A percentile compares a stretch with the other conserved stretches of the same genome.
These are phyloP conservation scores for Crotalus viridis DNA, from an alignment of 2,113 vertebrate genomes.

Conservation along the genomic window DNA sequence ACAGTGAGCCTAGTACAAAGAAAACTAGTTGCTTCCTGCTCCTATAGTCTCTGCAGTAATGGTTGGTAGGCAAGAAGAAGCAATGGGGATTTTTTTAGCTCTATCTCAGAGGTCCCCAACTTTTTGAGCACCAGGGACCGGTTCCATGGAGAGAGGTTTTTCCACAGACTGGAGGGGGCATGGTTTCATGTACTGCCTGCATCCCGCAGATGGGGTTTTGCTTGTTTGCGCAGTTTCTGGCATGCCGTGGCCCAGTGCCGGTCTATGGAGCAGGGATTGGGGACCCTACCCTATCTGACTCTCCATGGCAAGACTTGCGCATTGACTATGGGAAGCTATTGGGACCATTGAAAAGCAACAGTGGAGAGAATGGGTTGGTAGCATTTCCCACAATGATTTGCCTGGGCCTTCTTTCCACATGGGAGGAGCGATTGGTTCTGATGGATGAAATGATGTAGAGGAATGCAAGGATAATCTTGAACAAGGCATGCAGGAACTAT, in stretches of 20 bases:
- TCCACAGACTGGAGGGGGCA: too few species aligned
- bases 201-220: too few species aligned
- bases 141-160: too few species aligned
- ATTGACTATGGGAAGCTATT: not conserved
- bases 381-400: not conserved
- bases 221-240: too few species aligned
- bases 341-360: not conserved
- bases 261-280: too few species aligned
- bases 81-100: not conserved
- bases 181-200: too few species aligned
- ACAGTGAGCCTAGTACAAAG: not conserved
- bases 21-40: not conserved
- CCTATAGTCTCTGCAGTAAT: not conserved
- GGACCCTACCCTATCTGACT: not conserved
- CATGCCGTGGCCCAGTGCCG: too few species aligned
- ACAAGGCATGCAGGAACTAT: not conserved
- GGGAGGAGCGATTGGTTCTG: not conserved
- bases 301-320: not conserved
- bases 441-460: not conserved
- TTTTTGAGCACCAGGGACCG: too few species aligned
- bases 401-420: not conserved
- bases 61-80: not conserved
- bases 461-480: not conserved
- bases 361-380: not conserved
- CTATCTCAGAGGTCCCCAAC: not conserved